A percentile compares a stretch with the other conserved stretches of the same genome.
phyloP scores from a whole-genome alignment of 2,888 invertebrate genomes.

The Cabera pusaria region DNA sequence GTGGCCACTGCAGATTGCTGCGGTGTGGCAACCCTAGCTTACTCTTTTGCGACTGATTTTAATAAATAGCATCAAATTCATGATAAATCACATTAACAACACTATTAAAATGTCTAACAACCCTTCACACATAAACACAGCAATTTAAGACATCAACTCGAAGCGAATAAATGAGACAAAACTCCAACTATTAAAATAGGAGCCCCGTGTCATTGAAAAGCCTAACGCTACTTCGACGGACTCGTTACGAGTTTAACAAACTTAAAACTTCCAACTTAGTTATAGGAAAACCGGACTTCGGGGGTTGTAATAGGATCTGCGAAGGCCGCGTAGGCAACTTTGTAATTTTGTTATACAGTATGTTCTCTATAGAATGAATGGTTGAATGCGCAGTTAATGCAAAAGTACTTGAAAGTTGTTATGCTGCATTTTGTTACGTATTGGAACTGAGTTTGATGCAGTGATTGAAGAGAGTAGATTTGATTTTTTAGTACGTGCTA shows the following conservation, averaged over 20 bases:
- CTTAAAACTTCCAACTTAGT: constrained; percentile 16
- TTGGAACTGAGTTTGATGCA: constrained; percentile 7
- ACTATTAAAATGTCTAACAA: too few species aligned
- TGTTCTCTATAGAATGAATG: constrained; percentile 23
- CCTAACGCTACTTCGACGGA: constrained; percentile 20
- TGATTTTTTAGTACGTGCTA: too few species aligned
- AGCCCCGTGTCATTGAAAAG: constrained; percentile 17
- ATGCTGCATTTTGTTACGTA: constrained; percentile 14
- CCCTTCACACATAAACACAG: constrained; percentile 7
- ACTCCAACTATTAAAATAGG: constrained; percentile 17
- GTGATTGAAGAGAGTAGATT: too few species aligned
- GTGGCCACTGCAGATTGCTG: too few species aligned
- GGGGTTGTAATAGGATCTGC: constrained; percentile 8
- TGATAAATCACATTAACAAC: too few species aligned
- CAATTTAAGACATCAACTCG: constrained; percentile 13
- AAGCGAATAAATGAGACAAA: constrained; percentile 18
- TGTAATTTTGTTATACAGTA: constrained; percentile 24
- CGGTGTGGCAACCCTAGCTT: too few species aligned
- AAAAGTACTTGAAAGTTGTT: constrained; percentile 20
- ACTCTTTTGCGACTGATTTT: too few species aligned
- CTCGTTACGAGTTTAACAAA: constrained; percentile 20
- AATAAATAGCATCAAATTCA: too few species aligned
- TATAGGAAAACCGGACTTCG: constrained; percentile 12
- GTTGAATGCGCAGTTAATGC: constrained; percentile 22
- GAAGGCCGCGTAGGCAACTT: constrained; percentile 7